These are phyloP conservation scores for Grantiella picta DNA, from an alignment of 2,113 vertebrate genomes.

Conservation along the genomic window DNA sequence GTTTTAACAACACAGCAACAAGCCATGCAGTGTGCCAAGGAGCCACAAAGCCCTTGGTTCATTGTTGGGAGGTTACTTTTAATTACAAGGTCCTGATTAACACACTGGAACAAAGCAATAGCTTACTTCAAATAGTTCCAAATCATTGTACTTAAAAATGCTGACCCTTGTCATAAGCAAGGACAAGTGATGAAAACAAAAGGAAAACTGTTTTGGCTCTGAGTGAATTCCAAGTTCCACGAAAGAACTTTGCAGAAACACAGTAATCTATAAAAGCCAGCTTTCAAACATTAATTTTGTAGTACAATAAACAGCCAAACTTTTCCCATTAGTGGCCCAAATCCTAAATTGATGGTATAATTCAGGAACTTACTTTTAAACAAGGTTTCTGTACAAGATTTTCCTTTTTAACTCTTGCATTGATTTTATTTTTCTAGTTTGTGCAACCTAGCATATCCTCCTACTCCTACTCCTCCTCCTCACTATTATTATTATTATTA, in stretches of 20 bases:
- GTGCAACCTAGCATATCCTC: not conserved
- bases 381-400: not conserved
- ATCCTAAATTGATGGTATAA: not conserved
- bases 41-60: not conserved
- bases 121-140: constrained; percentile 18
- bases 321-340: not conserved
- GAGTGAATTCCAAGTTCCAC: not conserved
- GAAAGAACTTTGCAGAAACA: not conserved
- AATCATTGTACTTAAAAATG: not conserved
- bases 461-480: no score
- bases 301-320: not conserved
- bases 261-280: not conserved
- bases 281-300: not conserved
- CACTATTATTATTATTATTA: no score
- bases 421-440: not conserved
- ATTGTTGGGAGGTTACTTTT: not conserved
- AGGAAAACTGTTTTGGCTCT: not conserved
- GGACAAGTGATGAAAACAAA: not conserved
- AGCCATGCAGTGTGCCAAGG: not conserved
- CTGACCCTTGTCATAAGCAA: not conserved
- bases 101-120: constrained; percentile 5
- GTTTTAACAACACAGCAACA: not conserved
- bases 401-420: not conserved
- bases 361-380: not conserved
- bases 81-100: constrained; percentile 39